These are phyloP conservation scores for Hormaphis cornu DNA, from an alignment of 1,140 invertebrate species.

Conservation along the genomic window DNA sequence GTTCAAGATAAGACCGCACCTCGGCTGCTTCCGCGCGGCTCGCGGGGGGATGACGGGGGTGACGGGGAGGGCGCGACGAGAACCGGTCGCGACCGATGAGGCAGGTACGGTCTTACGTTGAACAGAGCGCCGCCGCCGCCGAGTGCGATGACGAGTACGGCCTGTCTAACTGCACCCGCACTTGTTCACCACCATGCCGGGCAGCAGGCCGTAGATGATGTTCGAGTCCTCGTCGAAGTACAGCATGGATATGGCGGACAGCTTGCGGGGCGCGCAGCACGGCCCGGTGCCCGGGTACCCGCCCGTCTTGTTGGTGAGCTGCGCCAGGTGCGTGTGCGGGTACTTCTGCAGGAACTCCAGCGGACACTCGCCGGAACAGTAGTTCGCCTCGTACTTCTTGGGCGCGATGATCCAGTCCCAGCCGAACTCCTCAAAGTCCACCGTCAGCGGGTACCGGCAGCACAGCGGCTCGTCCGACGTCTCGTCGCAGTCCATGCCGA, in stretches of 20 bases:
- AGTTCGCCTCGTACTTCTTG: constrained; percentile 89
- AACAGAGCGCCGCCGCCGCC: neutral
- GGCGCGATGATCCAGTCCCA: constrained; percentile 99
- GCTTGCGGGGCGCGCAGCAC: constrained; percentile 80
- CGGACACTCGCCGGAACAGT: constrained; percentile 90
- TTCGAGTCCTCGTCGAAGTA: constrained; percentile 83
- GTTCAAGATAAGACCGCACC: too few species aligned
- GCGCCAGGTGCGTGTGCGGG: constrained; percentile 86
- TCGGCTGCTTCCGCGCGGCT: too few species aligned
- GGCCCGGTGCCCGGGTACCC: constrained; percentile 64
- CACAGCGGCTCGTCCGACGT: constrained; percentile 67
- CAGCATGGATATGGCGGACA: constrained; percentile 83
- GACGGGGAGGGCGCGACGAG: too few species aligned
- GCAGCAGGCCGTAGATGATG: constrained; percentile 77
- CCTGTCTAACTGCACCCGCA: constrained; percentile 75
- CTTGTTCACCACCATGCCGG: constrained; percentile 85
- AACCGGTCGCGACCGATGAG: too few species aligned
- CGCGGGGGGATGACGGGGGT: too few species aligned
- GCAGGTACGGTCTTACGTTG: too few species aligned
- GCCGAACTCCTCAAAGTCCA: constrained; percentile 92
- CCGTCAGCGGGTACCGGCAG: constrained; percentile 81
- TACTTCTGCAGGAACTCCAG: constrained; percentile 54
- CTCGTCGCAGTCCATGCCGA: constrained; percentile 68
- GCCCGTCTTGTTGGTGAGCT: constrained; percentile 50
- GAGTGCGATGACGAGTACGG: too few species aligned